Evolutionary conservation across 2,888 invertebrate species (phyloP), one percentile per base, ranked within the genome.

Genomic region (Antitype chi): DNA sequence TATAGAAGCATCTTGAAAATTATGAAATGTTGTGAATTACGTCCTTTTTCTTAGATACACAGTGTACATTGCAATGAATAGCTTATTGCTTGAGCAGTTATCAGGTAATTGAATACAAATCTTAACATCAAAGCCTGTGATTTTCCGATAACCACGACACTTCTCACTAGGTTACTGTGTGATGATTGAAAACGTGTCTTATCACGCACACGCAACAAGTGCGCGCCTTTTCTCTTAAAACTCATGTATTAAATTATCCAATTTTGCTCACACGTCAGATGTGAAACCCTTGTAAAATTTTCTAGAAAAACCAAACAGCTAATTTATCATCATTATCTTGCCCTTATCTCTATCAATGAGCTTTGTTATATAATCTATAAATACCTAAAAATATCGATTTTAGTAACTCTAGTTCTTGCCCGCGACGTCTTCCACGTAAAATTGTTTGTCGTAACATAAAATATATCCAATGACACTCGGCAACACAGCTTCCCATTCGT

Each of bases 181-280:
- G 91, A 91, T 94, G 94, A 96, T 97, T 94, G 95, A 92, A 96
- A 96, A 96, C 97, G 97, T 97, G 96, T 94, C 96, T 94, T 97
- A 97, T 96, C 97, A 93, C n/a, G 60, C 20, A 60, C 67, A 53
- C 90, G 90, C 90, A 84, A 90, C 83, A 87, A 89, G 89, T 90
- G 89, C 89, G 85, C 89, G 85, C 85, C 89, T 84, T 88, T 90
- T 91, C 90, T 87, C 88, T 87, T 89, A 87, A 90, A 90, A 89
- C 87, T 86, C 85, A 87, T 89, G 90, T 92, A 89, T 90, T 93
- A 77, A 77, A 79, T 68, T 71, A 85, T 53, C 53, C 25, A 52
- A 71, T 76, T 70, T 73, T 70, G 23, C 32, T 15, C 6, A 64
- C 73, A 66, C 53, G 23, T 47, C 49, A 59, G 32, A 72, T 59